Evolutionary conservation across 2,113 vertebrate species (phyloP).

Genomic region (Coreoperca whiteheadi): DNA sequence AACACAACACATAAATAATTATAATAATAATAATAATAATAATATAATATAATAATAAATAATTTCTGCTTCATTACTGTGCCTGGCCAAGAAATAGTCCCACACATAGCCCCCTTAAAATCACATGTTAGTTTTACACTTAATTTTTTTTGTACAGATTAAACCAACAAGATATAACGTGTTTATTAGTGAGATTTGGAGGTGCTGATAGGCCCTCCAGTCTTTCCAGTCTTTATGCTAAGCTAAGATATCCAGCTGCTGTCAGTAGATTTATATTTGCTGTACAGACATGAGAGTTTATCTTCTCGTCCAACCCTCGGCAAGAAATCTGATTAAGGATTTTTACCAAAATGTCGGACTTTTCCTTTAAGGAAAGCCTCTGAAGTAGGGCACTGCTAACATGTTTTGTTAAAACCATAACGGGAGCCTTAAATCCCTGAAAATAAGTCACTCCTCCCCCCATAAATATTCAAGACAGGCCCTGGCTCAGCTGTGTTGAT

Average conservation of each 20-base stretch:
- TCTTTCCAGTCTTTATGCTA: not conserved
- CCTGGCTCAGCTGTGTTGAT: not conserved
- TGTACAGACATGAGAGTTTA: not conserved
- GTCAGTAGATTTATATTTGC: not conserved
- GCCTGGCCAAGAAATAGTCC: not conserved
- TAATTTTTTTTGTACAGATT: not conserved
- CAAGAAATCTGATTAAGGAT: not conserved
- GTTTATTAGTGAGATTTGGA: not conserved
- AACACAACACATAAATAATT: not conserved
- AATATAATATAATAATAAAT: too few relatives aligned
- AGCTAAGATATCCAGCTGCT: not conserved
- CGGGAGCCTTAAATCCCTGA: not conserved
- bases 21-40: too few relatives aligned
- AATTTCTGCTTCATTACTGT: not conserved
- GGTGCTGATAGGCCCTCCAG: too few relatives aligned
- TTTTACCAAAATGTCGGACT: too few relatives aligned
- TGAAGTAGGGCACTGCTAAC: not conserved
- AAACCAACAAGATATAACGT: not conserved
- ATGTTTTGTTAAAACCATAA: not conserved
- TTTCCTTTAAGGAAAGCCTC: not conserved
- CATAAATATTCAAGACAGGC: not conserved
- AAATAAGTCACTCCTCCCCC: not conserved
- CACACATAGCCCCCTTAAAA: not conserved
- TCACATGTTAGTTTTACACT: not conserved
- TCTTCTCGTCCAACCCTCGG: not conserved